Percentiles rank a stretch among this genome's conserved stretches.
phyloP scores from a whole-genome alignment of 92 coral and sea anemone genomes.

The Actinostola sp. region DNA sequence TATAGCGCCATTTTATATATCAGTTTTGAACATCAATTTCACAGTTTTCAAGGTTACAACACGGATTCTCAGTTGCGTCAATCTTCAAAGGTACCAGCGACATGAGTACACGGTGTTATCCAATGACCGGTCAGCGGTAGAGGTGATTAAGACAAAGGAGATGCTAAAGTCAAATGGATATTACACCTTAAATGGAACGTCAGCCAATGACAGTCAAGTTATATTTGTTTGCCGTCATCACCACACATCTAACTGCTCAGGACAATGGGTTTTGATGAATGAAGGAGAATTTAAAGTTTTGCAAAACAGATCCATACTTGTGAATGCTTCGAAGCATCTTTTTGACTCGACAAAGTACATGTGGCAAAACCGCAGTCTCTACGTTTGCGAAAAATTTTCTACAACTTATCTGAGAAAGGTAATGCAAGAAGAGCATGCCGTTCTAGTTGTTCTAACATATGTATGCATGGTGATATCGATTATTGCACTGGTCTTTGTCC shows the following conservation, averaged over 20 bases:
- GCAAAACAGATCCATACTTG: conserved; percentile 38
- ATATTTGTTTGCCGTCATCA: conserved; percentile 45
- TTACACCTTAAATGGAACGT: not conserved
- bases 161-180: conserved; percentile 17
- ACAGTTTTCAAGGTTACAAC: conserved; percentile 34
- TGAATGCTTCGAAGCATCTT: conserved; percentile 31
- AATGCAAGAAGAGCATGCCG: not conserved
- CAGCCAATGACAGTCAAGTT: conserved; percentile 8
- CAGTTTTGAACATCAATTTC: not conserved
- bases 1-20: conserved; percentile 16
- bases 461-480: conserved; percentile 47
- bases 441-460: conserved; percentile 7
- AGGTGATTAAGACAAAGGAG: conserved; percentile 22
- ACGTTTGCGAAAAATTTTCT: conserved; percentile 51
- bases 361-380: conserved; percentile 23
- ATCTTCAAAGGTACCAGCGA: conserved; percentile 20
- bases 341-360: conserved; percentile 15
- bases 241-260: conserved; percentile 32
- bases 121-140: conserved; percentile 31
- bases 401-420: not conserved
- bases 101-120: conserved; percentile 35
- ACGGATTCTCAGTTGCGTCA: conserved; percentile 27
- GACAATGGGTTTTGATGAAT: conserved; percentile 12
- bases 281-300: conserved; percentile 24
- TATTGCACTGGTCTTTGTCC: conserved; percentile 29